Evolutionary conservation across 2,888 invertebrate genomes (phyloP), one percentile per base, ranked within the genome.

Genomic region (Torymus texanus): DNA sequence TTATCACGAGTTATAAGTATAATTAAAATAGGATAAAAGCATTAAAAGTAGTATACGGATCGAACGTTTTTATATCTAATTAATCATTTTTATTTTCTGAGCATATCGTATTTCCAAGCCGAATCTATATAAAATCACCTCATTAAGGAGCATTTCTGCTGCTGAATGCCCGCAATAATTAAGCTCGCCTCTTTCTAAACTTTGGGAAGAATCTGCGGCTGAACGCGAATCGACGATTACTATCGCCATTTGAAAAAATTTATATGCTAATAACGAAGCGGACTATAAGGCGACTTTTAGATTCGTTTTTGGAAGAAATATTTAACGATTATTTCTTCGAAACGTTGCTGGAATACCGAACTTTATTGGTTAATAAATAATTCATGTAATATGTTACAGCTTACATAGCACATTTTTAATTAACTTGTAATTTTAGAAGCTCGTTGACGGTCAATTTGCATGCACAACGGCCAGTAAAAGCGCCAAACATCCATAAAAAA

Each of bases 81-180:
- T 85, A 86, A 88, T 88, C 85, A 82, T 79, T 78, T 84, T 75
- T 79, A 81, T 79, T 85, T 83, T 84, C 74, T 4, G 18, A 18
- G 51, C 74, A 82, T 83, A 81, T 80, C 83, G 83, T 41, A 41
- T 41, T 41, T 41, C 41, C 41, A 83, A 85, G 81, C 79, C 81
- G 80, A 62, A 80, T 83, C 84, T 83, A 86, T 83, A 86, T 85
- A 84, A 85, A 87, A 87, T 84, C 81, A 82, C 81, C 84, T 88
- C 86, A 85, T 87, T 87, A 87, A 83, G 83, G 84, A 84, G 83
- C 84, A 53, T 73, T 66, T 71, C 24, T 50, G 3, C 18, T 59
- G 29, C 18, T 16, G 53, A 71, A 75, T 70, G 51, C 53, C 53
- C 56, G 53, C 16, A 41, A 71, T 77, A 77, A 79, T 63, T 74